phyloP scores from a whole-genome alignment of 2,797 vertebrate species.

The Chelonia mydas region DNA sequence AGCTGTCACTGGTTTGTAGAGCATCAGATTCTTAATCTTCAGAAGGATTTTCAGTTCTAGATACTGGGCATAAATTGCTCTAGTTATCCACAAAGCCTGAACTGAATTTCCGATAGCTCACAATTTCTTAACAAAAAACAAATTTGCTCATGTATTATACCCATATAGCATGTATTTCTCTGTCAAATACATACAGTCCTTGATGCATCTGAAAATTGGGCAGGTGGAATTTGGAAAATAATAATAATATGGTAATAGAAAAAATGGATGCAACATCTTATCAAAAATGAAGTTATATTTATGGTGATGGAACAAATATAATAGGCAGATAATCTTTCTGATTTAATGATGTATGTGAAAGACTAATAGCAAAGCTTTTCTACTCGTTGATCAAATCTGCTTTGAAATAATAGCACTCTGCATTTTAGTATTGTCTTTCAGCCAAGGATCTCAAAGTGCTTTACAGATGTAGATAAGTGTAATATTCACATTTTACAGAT shows the following conservation, averaged over 20 bases:
- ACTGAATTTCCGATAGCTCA: not conserved
- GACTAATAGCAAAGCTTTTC: not conserved
- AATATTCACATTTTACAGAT: not conserved
- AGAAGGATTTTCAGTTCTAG: not conserved
- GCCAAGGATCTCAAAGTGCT: not conserved
- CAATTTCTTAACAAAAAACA: not conserved
- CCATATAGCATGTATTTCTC: not conserved
- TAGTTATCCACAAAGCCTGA: not conserved
- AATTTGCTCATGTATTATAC: not conserved
- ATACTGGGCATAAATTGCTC: not conserved
- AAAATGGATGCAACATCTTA: not conserved
- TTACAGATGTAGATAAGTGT: not conserved
- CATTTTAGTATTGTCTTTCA: conserved; percentile 17
- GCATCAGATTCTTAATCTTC: not conserved
- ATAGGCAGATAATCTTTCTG: not conserved
- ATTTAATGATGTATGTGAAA: not conserved
- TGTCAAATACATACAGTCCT: not conserved
- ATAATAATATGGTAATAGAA: not conserved
- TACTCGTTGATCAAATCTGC: not conserved
- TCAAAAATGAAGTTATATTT: not conserved
- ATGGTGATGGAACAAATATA: not conserved
- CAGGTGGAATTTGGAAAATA: not conserved
- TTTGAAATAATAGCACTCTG: not conserved
- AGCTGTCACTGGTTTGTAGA: not conserved
- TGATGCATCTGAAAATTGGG: not conserved